Evolutionary conservation across 2,888 invertebrate species (phyloP).

Genomic region (Notodonta ziczac): DNA sequence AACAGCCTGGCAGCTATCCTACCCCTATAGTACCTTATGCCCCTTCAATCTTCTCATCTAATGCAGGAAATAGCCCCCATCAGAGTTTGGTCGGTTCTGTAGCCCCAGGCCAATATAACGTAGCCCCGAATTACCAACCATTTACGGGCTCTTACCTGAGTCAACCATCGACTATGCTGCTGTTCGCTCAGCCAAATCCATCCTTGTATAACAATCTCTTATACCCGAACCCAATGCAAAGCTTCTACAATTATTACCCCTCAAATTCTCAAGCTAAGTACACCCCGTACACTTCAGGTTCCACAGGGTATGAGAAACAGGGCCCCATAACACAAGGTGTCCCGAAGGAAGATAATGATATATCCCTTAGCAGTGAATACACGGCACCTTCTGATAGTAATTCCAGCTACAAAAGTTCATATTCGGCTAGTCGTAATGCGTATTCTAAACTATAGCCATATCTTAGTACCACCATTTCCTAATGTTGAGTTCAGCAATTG

Average conservation of each 20-base stretch:
- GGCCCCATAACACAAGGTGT: conserved; percentile 52
- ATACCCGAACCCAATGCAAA: conserved; percentile 65
- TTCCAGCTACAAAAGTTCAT: conserved; percentile 64
- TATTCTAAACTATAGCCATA: conserved; percentile 52
- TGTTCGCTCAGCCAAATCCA: conserved; percentile 68
- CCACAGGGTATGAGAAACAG: conserved; percentile 67
- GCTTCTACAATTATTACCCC: conserved; percentile 72
- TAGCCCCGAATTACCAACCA: conserved; percentile 58
- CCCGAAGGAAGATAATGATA: conserved; percentile 72
- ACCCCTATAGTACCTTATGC: conserved; percentile 58
- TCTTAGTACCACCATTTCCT: no score
- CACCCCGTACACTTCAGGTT: conserved; percentile 53
- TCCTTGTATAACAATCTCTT: conserved; percentile 65
- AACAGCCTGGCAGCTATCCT: conserved; percentile 57
- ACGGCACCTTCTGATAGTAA: conserved; percentile 59
- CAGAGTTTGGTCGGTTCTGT: conserved; percentile 44
- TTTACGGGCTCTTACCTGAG: conserved; percentile 60
- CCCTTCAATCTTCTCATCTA: conserved; percentile 56
- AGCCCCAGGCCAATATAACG: conserved; percentile 55
- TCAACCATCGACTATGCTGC: conserved; percentile 69
- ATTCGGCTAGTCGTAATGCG: conserved; percentile 57
- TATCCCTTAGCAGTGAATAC: conserved; percentile 62
- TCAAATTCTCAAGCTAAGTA: conserved; percentile 67
- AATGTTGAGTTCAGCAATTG: no score
- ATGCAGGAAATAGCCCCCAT: conserved; percentile 47